These are phyloP conservation scores for Tragopan temminckii DNA, from an alignment of 2,797 vertebrate species.

Conservation along the genomic window DNA sequence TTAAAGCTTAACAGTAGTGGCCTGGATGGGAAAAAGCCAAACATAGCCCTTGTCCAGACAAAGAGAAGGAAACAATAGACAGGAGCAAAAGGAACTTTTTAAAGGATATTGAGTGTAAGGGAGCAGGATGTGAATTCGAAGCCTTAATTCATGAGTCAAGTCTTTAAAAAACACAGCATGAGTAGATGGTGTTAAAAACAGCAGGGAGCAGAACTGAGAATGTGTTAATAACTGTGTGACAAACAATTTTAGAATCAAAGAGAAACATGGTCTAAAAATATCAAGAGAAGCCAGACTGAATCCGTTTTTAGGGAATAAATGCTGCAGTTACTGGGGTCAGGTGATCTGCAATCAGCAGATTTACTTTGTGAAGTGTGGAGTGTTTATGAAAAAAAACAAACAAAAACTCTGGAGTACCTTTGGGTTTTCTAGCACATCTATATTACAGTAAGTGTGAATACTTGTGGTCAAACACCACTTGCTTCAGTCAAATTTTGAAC, in stretches of 20 bases:
- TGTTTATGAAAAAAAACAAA: not conserved
- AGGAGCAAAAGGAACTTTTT: not conserved
- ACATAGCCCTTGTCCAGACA: not conserved
- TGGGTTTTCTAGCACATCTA: not conserved
- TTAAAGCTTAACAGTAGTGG: not conserved
- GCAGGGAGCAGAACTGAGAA: not conserved
- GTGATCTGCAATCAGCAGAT: not conserved
- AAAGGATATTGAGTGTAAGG: not conserved
- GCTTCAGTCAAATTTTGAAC: not conserved
- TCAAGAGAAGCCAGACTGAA: not conserved
- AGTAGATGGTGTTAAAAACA: not conserved
- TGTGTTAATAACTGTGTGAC: not conserved
- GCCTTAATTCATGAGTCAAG: not conserved
- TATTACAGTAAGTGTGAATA: not conserved
- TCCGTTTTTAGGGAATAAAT: not conserved
- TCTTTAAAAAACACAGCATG: not conserved
- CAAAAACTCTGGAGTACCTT: rapidly evolving
- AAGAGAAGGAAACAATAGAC: constrained; percentile 40
- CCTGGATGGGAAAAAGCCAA: not conserved
- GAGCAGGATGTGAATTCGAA: constrained; percentile 52
- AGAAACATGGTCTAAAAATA: not conserved
- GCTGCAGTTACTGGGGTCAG: not conserved
- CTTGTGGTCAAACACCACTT: not conserved
- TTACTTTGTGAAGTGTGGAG: not conserved
- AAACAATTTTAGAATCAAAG: not conserved